A percentile compares a stretch with the other conserved stretches of the same genome.
These are phyloP conservation scores for Byasa hedistus DNA, from an alignment of 2,888 invertebrate genomes.

Conservation along the genomic window DNA sequence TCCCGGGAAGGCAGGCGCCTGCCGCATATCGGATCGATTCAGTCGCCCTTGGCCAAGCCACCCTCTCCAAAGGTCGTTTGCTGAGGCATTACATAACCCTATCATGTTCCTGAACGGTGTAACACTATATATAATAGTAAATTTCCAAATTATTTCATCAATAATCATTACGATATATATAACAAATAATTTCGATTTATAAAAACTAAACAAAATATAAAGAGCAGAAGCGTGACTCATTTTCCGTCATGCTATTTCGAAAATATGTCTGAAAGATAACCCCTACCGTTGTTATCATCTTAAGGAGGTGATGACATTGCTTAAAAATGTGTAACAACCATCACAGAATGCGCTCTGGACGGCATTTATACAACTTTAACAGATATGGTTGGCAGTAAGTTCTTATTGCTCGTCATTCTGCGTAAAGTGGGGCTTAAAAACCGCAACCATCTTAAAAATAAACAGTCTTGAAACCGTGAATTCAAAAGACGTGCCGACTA, in stretches of 20 bases:
- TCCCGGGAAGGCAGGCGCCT: constrained; percentile 27
- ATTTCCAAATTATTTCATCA: neutral
- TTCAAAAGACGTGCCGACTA: constrained; percentile 40
- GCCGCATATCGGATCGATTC: constrained; percentile 58
- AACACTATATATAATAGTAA: neutral
- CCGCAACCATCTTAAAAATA: constrained; percentile 53
- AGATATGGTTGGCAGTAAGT: constrained; percentile 48
- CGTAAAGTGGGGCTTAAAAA: constrained; percentile 27
- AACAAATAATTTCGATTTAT: neutral
- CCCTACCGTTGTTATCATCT: constrained; percentile 23
- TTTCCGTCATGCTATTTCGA: neutral
- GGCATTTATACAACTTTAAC: constrained; percentile 68
- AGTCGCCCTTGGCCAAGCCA: constrained; percentile 71
- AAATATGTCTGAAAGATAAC: constrained; percentile 7
- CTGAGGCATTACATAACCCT: constrained; percentile 64
- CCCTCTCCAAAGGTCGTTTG: constrained; percentile 57
- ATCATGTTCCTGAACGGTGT: constrained; percentile 7
- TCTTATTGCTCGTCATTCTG: constrained; percentile 13
- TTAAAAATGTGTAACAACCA: constrained; percentile 52
- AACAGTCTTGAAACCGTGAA: constrained; percentile 46
- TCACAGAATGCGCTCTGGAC: constrained; percentile 41
- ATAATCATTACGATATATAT: no score
- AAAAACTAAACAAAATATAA: neutral
- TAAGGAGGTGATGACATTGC: constrained; percentile 49
- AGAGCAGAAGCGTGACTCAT: neutral